Evolutionary conservation across 2,888 invertebrate species (phyloP).

Genomic region (Aleiodes testaceus): DNA sequence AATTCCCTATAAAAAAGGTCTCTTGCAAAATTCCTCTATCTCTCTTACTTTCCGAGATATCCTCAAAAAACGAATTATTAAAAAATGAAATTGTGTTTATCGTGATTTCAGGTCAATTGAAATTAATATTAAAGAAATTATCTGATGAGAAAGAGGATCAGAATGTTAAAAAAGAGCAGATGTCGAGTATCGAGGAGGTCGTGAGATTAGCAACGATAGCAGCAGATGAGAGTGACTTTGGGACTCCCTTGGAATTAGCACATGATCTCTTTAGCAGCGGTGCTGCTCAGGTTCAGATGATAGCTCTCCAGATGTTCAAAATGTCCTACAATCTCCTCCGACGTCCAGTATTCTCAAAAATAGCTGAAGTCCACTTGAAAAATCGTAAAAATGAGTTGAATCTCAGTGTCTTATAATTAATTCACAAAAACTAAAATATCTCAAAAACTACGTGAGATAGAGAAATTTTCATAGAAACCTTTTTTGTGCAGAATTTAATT

Average conservation of each 20-base stretch:
- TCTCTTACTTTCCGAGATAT: too few relatives aligned
- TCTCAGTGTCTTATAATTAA: slow-evolving; percentile 71
- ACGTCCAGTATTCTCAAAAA: slow-evolving; percentile 82
- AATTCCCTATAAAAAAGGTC: too few relatives aligned
- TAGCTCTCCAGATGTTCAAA: slow-evolving; percentile 79
- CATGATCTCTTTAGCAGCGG: slow-evolving; percentile 89
- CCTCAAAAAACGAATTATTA: neutral
- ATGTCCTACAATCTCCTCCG: slow-evolving; percentile 86
- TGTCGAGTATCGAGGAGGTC: slow-evolving; percentile 85
- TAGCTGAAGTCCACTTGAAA: slow-evolving; percentile 84
- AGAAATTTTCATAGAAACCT: too few relatives aligned
- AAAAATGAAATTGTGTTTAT: too few relatives aligned
- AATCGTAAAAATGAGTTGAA: slow-evolving; percentile 78
- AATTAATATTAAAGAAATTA: slow-evolving; percentile 81
- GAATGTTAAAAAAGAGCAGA: slow-evolving; percentile 76
- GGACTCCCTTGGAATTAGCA: slow-evolving; percentile 92
- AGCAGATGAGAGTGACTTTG: slow-evolving; percentile 96
- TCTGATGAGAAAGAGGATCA: slow-evolving; percentile 76
- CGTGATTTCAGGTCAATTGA: slow-evolving; percentile 77
- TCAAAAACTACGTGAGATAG: too few relatives aligned
- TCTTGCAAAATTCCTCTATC: too few relatives aligned
- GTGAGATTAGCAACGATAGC: slow-evolving; percentile 91
- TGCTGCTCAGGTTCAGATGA: slow-evolving; percentile 79
- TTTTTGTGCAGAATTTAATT: too few relatives aligned
- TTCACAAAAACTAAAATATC: too few relatives aligned